Percentiles rank a stretch among this genome's conserved stretches.
Evolutionary conservation across 1,140 invertebrate species (phyloP).

Genomic region (Apis mellifera): Amel_HAv3.1 CM009935.2:6858501-6859000

Average conservation of each 20-base stretch:
- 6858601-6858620: neutral
- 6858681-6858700: neutral
- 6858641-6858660: no score
- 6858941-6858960: neutral
- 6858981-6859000: neutral
- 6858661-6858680: slow-evolving; percentile 10
- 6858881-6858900: neutral
- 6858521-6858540: no score
- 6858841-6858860: slow-evolving; percentile 5
- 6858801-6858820: slow-evolving; percentile 33
- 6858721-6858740: slow-evolving; percentile 17
- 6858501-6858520: no score
- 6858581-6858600: no score
- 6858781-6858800: slow-evolving; percentile 8
- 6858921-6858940: neutral
- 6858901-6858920: neutral
- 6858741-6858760: slow-evolving; percentile 20
- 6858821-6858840: slow-evolving; percentile 9
- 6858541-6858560: no score
- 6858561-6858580: no score
- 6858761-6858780: slow-evolving; percentile 15
- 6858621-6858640: neutral
- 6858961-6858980: neutral
- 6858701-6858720: neutral
- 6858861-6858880: neutral